Conservation (phyloP, 2,888 invertebrate species). For the Protonemura montana region DNA sequence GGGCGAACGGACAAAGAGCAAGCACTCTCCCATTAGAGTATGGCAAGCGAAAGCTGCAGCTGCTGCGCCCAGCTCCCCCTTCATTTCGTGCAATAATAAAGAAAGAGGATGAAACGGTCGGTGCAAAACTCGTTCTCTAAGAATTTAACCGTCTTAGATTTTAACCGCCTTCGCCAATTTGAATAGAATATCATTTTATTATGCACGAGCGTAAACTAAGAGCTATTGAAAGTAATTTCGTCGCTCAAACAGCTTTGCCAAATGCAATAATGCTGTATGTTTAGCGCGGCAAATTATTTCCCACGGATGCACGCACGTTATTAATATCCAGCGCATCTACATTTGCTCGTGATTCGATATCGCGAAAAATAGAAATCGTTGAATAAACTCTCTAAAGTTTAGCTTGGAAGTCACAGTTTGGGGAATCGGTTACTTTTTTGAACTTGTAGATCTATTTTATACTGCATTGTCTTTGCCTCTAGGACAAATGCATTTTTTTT, state of each 20-base stretch:
- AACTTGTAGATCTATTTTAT: too few species aligned
- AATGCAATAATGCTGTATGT: not conserved
- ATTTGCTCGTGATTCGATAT: not conserved
- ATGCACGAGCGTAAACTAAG: constrained; percentile 20
- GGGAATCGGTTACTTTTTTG: constrained; percentile 9
- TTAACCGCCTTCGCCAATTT: constrained; percentile 42
- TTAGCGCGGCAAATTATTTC: not conserved
- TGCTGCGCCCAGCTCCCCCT: constrained; percentile 34
- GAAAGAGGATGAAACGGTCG: constrained; percentile 38
- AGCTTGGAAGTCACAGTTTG: not conserved
- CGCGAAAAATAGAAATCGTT: not conserved
- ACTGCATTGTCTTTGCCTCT: too few species aligned
- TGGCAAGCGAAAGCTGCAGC: constrained; percentile 33
- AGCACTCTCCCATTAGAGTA: constrained; percentile 10
- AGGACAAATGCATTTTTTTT: too few species aligned
- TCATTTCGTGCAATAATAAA: constrained; percentile 23
- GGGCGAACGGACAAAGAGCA: not conserved
- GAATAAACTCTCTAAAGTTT: too few species aligned
- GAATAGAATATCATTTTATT: constrained; percentile 37
- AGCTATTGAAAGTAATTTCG: constrained; percentile 5
- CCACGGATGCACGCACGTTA: not conserved
- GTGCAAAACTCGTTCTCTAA: constrained; percentile 41
- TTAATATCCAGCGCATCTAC: not conserved
- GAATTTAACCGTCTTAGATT: constrained; percentile 37
- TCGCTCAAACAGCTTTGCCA: not conserved